These are phyloP conservation scores for Halichoeres trimaculatus DNA, from an alignment of 2,113 vertebrate genomes.

Conservation along the genomic window DNA sequence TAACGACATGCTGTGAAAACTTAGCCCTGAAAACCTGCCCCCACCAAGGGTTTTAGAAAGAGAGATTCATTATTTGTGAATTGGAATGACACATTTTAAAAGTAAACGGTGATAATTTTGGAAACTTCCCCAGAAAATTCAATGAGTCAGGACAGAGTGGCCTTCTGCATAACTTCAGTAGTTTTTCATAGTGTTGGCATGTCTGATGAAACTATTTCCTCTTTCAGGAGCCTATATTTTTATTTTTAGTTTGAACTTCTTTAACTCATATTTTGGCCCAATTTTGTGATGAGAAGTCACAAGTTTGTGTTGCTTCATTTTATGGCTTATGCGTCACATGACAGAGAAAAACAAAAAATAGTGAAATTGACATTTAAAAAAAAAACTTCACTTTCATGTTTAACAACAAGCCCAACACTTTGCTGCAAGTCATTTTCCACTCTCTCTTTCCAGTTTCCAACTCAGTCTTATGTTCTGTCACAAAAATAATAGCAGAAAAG, in stretches of 20 bases:
- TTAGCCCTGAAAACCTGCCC: no score
- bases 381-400: no score
- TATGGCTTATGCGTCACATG: background rate
- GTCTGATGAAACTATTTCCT: background rate
- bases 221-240: background rate
- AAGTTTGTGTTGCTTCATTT: background rate
- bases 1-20: background rate
- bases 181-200: no score
- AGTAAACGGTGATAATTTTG: background rate
- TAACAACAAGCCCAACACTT: no score
- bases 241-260: background rate
- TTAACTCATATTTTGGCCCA: background rate
- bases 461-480: no score
- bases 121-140: no score
- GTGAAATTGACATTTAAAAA: no score
- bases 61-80: background rate
- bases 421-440: no score
- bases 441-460: no score
- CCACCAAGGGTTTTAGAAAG: background rate
- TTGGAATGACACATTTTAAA: background rate
- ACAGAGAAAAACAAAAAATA: background rate
- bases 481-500: no score
- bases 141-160: no score
- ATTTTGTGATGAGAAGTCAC: background rate
- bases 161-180: background rate